phyloP scores from a whole-genome alignment of 2,113 vertebrate species.

The Austrofundulus limnaeus region DNA sequence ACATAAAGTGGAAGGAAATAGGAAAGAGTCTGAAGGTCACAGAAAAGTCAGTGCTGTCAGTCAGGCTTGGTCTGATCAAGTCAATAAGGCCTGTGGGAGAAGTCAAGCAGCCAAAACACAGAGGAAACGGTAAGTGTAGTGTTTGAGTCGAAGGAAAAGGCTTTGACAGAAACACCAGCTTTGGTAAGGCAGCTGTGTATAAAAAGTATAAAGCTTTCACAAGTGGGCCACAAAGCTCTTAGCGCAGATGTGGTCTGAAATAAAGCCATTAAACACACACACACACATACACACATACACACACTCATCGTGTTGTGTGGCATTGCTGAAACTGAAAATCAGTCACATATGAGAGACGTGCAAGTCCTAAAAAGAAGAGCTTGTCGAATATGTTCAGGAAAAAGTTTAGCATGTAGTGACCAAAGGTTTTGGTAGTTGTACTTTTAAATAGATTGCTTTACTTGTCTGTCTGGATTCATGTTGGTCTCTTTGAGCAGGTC shows the following conservation, averaged over 20 bases:
- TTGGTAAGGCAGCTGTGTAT: background rate
- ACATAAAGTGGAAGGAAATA: constrained; percentile 10
- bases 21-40: constrained; percentile 3
- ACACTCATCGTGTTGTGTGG: background rate
- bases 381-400: no score
- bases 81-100: constrained; percentile 15
- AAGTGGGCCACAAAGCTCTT: background rate
- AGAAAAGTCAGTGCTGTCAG: constrained; percentile 21
- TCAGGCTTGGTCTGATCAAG: constrained; percentile 15
- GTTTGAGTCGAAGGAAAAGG: constrained; percentile 8
- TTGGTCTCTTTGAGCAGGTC: no score
- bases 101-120: constrained; percentile 29
- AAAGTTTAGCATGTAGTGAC: no score
- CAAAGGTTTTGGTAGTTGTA: no score
- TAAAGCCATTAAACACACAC: background rate
- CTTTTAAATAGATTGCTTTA: no score
- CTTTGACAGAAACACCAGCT: constrained; percentile 9
- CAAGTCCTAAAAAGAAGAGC: no score
- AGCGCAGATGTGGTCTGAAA: background rate
- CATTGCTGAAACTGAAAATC: constrained; percentile 4
- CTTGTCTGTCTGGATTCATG: no score
- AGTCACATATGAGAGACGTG: background rate
- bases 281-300: no score
- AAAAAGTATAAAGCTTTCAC: constrained; percentile 6
- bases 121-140: constrained; percentile 22